Evolutionary conservation across 2,113 vertebrate genomes (phyloP).

Genomic region (Daubentonia madagascariensis): DNA sequence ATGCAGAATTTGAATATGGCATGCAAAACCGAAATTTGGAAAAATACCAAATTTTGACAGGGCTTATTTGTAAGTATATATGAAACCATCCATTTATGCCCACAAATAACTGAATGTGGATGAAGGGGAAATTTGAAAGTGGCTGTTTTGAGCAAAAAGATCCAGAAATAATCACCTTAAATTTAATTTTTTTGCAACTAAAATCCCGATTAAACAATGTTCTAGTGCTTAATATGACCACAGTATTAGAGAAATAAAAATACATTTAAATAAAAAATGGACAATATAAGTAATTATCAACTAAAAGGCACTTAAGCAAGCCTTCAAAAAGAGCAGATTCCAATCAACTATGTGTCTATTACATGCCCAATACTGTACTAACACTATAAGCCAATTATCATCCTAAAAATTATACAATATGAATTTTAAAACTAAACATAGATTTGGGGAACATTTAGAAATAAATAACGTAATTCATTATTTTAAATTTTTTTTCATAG

Average conservation of each 20-base stretch:
- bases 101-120: not conserved
- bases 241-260: not conserved
- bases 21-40: not conserved
- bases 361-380: not conserved
- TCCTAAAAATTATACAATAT: not conserved
- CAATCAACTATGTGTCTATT: not conserved
- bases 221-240: not conserved
- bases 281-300: not conserved
- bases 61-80: not conserved
- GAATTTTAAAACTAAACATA: not conserved
- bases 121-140: not conserved
- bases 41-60: not conserved
- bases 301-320: not conserved
- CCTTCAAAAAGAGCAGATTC: not conserved
- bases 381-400: not conserved
- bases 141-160: not conserved
- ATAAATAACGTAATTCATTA: not conserved
- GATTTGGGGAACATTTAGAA: not conserved
- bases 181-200: not conserved
- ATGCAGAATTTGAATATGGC: not conserved
- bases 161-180: not conserved
- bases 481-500: not conserved
- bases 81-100: not conserved
- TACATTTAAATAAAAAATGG: not conserved
- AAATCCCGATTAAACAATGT: not conserved